Percentiles rank a stretch among this genome's conserved stretches.
These are phyloP conservation scores for Mythimna pallens DNA, from an alignment of 2,888 invertebrate genomes.

Conservation along the genomic window DNA sequence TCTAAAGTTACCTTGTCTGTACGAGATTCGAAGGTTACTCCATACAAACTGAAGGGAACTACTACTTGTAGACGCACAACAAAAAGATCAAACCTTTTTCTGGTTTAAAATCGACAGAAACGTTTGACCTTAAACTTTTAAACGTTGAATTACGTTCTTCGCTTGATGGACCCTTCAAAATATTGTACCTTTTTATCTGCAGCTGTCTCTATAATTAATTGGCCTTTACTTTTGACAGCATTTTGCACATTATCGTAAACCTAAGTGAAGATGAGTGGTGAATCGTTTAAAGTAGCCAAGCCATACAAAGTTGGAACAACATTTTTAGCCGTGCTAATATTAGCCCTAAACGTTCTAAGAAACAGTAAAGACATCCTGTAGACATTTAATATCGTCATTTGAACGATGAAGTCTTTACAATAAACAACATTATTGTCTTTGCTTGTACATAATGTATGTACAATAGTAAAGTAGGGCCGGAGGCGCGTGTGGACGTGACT, in stretches of 20 bases:
- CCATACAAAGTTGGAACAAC: slow-evolving; percentile 50
- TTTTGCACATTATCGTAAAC: slow-evolving; percentile 38
- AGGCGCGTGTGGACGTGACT: slow-evolving; percentile 76
- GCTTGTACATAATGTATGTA: slow-evolving; percentile 64
- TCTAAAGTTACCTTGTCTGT: slow-evolving; percentile 62
- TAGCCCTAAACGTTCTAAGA: slow-evolving; percentile 66
- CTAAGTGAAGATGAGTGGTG: slow-evolving; percentile 46
- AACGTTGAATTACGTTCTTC: slow-evolving; percentile 55
- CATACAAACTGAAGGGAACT: slow-evolving; percentile 65
- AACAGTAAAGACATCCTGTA: slow-evolving; percentile 75
- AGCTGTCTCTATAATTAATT: slow-evolving; percentile 56
- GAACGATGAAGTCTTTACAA: slow-evolving; percentile 67
- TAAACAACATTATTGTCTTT: slow-evolving; percentile 74
- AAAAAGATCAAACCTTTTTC: slow-evolving; percentile 67
- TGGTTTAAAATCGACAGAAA: slow-evolving; percentile 60
- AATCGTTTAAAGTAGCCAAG: slow-evolving; percentile 39
- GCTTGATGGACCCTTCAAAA: slow-evolving; percentile 62
- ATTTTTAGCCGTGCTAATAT: slow-evolving; percentile 57
- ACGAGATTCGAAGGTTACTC: slow-evolving; percentile 62
- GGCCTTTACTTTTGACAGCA: slow-evolving; percentile 35
- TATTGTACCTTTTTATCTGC: slow-evolving; percentile 44
- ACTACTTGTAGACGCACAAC: slow-evolving; percentile 32
- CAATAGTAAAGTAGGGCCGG: slow-evolving; percentile 65
- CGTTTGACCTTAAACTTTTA: slow-evolving; percentile 68
- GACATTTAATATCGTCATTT: slow-evolving; percentile 70